Evolutionary conservation across 2,797 vertebrate species (phyloP).

Genomic region (Rhinatrema bivittatum): DNA sequence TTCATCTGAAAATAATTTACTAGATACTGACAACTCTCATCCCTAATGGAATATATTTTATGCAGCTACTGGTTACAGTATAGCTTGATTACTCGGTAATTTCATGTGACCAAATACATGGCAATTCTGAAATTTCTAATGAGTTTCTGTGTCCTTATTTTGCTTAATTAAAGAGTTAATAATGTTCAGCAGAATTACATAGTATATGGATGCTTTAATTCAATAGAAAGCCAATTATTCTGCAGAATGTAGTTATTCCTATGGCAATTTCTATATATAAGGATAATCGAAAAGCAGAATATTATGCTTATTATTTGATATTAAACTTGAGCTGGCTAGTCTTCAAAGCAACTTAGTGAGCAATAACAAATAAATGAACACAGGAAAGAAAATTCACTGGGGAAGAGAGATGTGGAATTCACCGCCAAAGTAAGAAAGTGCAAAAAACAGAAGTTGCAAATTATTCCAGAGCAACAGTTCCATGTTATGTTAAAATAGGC

Average conservation of each 20-base stretch:
- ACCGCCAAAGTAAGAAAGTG: no score
- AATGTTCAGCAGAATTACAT: background rate
- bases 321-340: no score
- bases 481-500: no score
- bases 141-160: slow-evolving; percentile 17
- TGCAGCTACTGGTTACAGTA: slow-evolving; percentile 18
- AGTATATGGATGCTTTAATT: background rate
- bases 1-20: slow-evolving; percentile 35
- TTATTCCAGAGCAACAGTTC: no score
- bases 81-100: slow-evolving; percentile 21
- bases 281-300: background rate
- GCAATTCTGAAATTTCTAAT: slow-evolving; percentile 24
- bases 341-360: background rate
- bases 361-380: background rate
- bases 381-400: background rate
- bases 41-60: slow-evolving; percentile 27
- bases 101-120: slow-evolving; percentile 10
- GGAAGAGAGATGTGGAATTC: no score
- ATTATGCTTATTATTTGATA: background rate
- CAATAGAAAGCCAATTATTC: background rate
- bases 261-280: background rate
- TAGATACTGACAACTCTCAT: slow-evolving; percentile 27
- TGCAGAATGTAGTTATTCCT: background rate
- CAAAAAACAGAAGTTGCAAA: no score
- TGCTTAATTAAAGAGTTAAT: background rate